Base-by-base conservation (phyloP, 2,888 invertebrate species). In the Kuschelorhynchus macadamiae region DNA sequence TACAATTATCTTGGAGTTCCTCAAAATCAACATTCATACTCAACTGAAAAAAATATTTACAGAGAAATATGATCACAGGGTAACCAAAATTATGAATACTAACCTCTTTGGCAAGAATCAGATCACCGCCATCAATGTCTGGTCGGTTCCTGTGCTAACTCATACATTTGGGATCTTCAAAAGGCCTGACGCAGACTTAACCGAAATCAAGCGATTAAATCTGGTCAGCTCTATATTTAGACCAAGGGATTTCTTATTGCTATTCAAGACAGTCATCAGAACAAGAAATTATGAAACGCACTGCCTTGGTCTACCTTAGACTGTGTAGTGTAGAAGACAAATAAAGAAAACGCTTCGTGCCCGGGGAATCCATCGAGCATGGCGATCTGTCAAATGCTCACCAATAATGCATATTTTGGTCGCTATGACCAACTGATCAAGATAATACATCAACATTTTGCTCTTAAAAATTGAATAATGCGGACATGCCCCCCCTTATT, bases 331-430 rank as follows among this genome's bases (percentile, higher is more conserved):
- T 25, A 11, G 46, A 46, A 2, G 17, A 3, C 17, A 46, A 20
- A 46, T 46, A n/a, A 9, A 3, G 46, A 14, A 7, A 46, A 46
- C 2, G 46, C 3, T 9, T 5, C 14, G 14, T 18, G 7, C 3
- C 46, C 3, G 46, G 14, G n/a, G 42, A 42, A 16, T 42, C n/a
- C 14, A 42, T 42, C 42, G 7, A 42, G n/a, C 42, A 42, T 42
- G 42, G 42, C 42, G 42, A n/a, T 5, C 16, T 42, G 42, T 42
- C 42, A 42, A 42, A 42, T 42, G 18, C 46, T 46, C 21, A 16
- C 46, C 17, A 46, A 46, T 46, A 46, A 46, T 46, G 46, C 46
- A 16, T 46, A 46, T 46, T 16, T 46, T 46, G 17, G 21, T 16
- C 36, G 5, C 17, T 16, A 46, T 46, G 14, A 46, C 21, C 46